Conservation (phyloP, 2,113 vertebrate species). For the Carettochelys insculpta region DNA sequence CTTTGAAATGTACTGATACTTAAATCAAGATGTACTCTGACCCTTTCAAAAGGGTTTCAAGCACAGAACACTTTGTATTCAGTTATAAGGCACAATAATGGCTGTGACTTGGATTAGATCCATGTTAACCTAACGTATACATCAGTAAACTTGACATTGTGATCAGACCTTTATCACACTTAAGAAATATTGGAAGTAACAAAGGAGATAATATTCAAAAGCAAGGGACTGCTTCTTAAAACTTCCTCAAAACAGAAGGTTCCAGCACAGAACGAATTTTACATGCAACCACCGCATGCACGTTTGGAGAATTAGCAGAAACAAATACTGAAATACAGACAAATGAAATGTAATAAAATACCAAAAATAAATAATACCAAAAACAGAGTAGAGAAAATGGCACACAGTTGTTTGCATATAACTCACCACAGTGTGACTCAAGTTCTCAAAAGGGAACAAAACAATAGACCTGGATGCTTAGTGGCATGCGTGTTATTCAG, state of each 20-base stretch:
- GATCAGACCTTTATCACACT: neutral
- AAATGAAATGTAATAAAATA: neutral
- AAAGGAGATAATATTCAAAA: neutral
- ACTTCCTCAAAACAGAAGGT: neutral
- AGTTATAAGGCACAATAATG: neutral
- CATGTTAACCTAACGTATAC: neutral
- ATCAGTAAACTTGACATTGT: neutral
- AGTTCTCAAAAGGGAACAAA: rapidly evolving
- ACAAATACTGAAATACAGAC: neutral
- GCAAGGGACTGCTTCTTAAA: neutral
- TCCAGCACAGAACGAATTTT: neutral
- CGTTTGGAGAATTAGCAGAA: neutral
- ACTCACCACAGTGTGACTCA: neutral
- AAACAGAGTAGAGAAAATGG: neutral
- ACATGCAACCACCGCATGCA: neutral
- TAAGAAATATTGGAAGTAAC: neutral
- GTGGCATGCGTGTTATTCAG: no score
- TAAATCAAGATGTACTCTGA: neutral
- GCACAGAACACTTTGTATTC: neutral
- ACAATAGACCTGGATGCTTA: neutral
- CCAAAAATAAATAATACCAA: no score
- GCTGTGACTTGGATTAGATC: neutral
- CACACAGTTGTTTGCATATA: neutral
- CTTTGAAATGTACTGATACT: no score
- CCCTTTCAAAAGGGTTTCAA: neutral